These are phyloP conservation scores for Ischnura elegans DNA, from an alignment of 2,888 invertebrate species.

Conservation along the genomic window DNA sequence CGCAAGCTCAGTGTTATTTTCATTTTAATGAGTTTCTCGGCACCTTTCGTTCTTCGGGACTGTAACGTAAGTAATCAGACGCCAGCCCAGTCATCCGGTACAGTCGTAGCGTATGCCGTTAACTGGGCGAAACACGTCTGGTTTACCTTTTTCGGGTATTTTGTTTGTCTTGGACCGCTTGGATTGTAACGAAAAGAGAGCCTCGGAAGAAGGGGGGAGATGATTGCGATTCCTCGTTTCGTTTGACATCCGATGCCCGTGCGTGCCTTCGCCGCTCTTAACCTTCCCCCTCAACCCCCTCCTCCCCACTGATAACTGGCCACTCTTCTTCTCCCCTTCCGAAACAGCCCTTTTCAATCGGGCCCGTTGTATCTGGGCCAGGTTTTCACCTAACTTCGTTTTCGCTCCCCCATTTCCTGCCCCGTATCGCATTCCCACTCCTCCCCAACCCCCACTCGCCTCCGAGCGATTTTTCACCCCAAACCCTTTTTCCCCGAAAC, in stretches of 20 bases:
- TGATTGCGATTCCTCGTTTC: conserved; percentile 19
- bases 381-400: conserved; percentile 52
- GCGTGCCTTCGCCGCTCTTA: not conserved
- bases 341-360: not conserved
- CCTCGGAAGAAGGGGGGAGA: not conserved
- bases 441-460: not conserved
- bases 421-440: not conserved
- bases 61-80: not conserved
- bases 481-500: not conserved
- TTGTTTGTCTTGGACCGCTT: not conserved
- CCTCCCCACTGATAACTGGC: not conserved
- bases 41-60: no score
- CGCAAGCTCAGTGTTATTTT: no score
- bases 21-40: no score
- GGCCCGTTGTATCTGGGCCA: not conserved
- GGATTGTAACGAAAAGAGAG: not conserved
- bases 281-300: not conserved
- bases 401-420: conserved; percentile 32
- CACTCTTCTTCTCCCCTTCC: not conserved
- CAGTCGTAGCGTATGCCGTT: not conserved
- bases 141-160: not conserved
- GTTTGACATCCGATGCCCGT: conserved; percentile 1
- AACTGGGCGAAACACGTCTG: not conserved
- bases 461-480: not conserved
- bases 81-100: not conserved